Evolutionary conservation across 2,888 invertebrate species (phyloP), one percentile per base, ranked within the genome.

Genomic region (Electrophaes corylata): DNA sequence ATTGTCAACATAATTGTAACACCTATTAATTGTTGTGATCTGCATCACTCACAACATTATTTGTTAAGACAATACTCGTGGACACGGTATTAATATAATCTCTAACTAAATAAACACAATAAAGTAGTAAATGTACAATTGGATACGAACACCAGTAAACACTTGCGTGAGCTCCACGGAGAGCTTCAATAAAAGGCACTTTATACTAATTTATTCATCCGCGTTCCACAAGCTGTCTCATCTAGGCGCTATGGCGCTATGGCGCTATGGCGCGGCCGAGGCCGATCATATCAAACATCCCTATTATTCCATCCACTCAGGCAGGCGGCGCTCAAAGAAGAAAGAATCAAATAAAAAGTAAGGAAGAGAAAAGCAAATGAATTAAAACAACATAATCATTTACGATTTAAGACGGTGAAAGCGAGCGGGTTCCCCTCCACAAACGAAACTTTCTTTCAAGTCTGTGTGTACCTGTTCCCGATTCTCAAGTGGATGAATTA

Each of bases 341-440:
- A 73, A 83, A 83, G 77, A 79, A 83, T 76, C 71, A 83, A 87
- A 84, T 78, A 79, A 85, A 85, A 87, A 81, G 77, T 76, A 84
- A 81, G 75, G 79, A 72, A 83, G 75, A 80, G 83, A 83, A 83
- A 88, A 89, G 88, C 88, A 86, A 90, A 89, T 86, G 86, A 90
- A 90, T 91, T 88, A 90, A 90, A 90, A 89, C 85, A 91, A 90
- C 88, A 89, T 88, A 89, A 90, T 90, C 84, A 86, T 89, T 89
- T 87, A 88, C 83, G 87, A 85, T 86, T 87, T 84, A 86, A 86
- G 86, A 84, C 79, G 79, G 78, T 73, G 81, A 82, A 79, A 82
- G 82, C 78, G 80, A 81, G 82, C 76, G 83, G 81, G 78, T 73
- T 82, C 86, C 87, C 88, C 89, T 88, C 85, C 77, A 75, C 84